These are phyloP conservation scores for Pseudomugil gertrudae DNA, from an alignment of 2,797 vertebrate genomes.

Conservation along the genomic window DNA sequence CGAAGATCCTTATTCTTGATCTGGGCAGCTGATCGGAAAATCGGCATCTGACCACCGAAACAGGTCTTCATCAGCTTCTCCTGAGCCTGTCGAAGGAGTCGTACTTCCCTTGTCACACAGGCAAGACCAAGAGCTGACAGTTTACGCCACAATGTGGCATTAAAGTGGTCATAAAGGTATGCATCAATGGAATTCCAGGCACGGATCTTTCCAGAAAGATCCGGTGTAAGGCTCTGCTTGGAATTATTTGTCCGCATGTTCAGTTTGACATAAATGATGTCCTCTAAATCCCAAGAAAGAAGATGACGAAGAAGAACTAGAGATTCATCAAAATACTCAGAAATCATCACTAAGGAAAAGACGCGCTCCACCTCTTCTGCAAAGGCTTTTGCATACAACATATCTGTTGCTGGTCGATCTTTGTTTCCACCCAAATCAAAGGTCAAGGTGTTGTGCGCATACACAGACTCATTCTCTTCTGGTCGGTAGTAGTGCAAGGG, in stretches of 20 bases:
- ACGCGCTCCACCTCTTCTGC: conserved; percentile 81
- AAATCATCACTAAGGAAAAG: conserved; percentile 90
- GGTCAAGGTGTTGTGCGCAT: conserved; percentile 86
- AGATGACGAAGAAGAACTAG: conserved; percentile 86
- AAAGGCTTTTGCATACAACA: conserved; percentile 76
- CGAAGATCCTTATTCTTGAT: conserved; percentile 88
- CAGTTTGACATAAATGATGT: conserved; percentile 87
- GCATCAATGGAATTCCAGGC: conserved; percentile 87
- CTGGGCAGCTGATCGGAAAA: conserved; percentile 78
- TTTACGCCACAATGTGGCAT: conserved; percentile 86
- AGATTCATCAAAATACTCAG: conserved; percentile 90
- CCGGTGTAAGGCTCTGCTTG: conserved; percentile 77
- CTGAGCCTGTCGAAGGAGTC: conserved; percentile 78
- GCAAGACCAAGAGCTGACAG: conserved; percentile 76
- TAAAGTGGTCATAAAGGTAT: conserved; percentile 87
- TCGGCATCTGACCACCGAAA: conserved; percentile 78
- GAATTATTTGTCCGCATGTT: conserved; percentile 85
- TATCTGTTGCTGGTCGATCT: conserved; percentile 72
- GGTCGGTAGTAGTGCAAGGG: conserved; percentile 85
- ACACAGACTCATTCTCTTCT: conserved; percentile 84
- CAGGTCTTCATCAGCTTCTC: conserved; percentile 82
- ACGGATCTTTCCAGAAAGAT: conserved; percentile 77
- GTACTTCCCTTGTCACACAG: conserved; percentile 84
- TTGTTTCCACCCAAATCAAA: conserved; percentile 88
- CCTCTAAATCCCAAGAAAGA: conserved; percentile 88